Conservation (phyloP, 2,888 invertebrate genomes). For the Baronia brevicornis region DNA sequence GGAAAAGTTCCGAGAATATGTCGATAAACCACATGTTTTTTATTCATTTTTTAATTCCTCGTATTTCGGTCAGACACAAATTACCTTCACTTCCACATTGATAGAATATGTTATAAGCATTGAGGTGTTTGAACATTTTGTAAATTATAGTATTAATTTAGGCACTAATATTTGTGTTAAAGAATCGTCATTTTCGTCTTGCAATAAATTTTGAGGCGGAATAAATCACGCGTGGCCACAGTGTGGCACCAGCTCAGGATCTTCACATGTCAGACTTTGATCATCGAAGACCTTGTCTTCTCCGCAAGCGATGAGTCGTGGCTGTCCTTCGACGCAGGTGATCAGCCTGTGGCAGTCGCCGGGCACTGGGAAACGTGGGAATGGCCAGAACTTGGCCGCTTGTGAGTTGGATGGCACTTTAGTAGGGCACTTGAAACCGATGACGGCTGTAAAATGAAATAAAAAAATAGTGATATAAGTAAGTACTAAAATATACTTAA, state of each 20-base stretch:
- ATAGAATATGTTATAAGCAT: neutral
- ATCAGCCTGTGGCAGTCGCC: conserved; percentile 91
- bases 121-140: neutral
- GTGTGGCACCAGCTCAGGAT: conserved; percentile 78
- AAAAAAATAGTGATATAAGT: neutral
- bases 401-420: conserved; percentile 87
- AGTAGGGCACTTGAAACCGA: conserved; percentile 93
- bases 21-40: too few species aligned
- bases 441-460: conserved; percentile 78
- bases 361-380: conserved; percentile 91
- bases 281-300: conserved; percentile 92
- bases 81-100: too few species aligned
- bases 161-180: too few species aligned
- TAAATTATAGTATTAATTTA: neutral
- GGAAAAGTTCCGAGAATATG: too few species aligned
- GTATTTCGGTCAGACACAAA: too few species aligned
- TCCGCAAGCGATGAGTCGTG: conserved; percentile 90
- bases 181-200: conserved; percentile 41
- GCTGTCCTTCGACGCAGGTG: conserved; percentile 93
- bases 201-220: conserved; percentile 25
- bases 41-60: too few species aligned
- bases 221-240: conserved; percentile 56
- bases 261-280: conserved; percentile 87
- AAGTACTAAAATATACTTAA: neutral
- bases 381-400: conserved; percentile 94